Evolutionary conservation across 2,888 invertebrate genomes (phyloP).

Genomic region (Andricus curvator): DNA sequence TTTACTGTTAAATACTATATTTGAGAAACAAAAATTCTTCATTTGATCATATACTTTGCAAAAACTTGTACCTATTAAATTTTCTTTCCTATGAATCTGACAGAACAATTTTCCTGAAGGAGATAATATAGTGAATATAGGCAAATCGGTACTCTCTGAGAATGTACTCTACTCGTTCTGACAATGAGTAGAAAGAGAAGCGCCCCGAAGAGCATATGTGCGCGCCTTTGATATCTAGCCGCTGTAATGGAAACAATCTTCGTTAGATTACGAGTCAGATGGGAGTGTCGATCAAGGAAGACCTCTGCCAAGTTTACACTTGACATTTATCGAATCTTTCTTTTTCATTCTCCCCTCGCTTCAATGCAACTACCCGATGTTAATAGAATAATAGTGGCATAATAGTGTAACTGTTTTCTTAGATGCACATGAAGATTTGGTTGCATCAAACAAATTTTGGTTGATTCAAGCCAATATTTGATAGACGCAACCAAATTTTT

Average conservation of each 20-base stretch:
- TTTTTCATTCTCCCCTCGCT: background rate
- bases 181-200: background rate
- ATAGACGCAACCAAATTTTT: too few relatives aligned
- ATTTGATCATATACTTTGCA: too few relatives aligned
- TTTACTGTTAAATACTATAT: background rate
- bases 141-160: background rate
- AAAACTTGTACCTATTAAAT: too few relatives aligned
- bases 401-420: too few relatives aligned
- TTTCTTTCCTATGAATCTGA: too few relatives aligned
- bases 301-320: constrained; percentile 9
- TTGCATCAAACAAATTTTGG: too few relatives aligned
- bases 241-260: constrained; percentile 69
- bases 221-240: constrained; percentile 68
- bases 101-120: too few relatives aligned
- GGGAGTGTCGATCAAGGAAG: constrained; percentile 1
- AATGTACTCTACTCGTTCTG: too few relatives aligned
- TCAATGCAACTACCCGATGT: constrained; percentile 1
- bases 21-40: background rate
- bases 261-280: background rate
- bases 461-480: too few relatives aligned
- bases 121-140: too few relatives aligned
- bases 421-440: too few relatives aligned
- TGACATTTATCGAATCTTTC: constrained; percentile 2
- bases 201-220: constrained; percentile 7
- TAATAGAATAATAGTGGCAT: background rate